Base-by-base conservation (phyloP, 2,888 invertebrate genomes). In the Rutpela maculata region DNA sequence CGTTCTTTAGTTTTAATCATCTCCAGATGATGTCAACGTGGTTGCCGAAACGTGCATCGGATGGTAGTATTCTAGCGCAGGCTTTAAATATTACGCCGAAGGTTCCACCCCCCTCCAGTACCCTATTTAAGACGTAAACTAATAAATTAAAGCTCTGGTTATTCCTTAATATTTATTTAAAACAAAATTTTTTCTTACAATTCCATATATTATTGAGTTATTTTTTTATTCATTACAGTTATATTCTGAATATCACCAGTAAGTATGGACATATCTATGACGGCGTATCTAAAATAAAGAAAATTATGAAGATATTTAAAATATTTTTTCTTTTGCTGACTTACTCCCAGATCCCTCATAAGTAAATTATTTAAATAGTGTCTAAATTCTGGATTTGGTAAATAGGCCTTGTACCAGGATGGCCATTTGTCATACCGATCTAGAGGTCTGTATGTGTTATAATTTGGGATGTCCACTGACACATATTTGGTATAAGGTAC, bases 361-460 rank as follows among this genome's bases (percentile, higher is more conserved):
- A 85, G 77, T 68, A 83, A 75, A 68, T 85, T 85, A 73, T 85
- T 85, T 12, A 85, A 63, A 68, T 85, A 85, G 57, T 79, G 77
- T 43, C 85, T 78, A 60, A 83, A 84, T 35, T 83, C 81, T 55
- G 80, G 84, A n/a, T 83, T 63, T 0, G 81, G 82, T 7, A 74
- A 57, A 59, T 84, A 84, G 7, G 84, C 84, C 9, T 79, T 74
- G 75, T 83, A 85, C 82, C 84, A 85, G 1, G 71, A 60, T 0
- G 85, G 85, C 85, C 85, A 85, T 38, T 80, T 84, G 43, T 79
- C 83, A 62, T 85, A 85, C 50, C 84, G 82, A 66, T 85, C 84
- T 43, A 82, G 59, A 9, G 85, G 84, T 57, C 83, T 83, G 4
- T 80, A 82, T 1, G 81, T 74, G 56, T 67, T 78, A 72, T 85